A percentile compares a stretch with the other conserved stretches of the same genome.
These are phyloP conservation scores for Sebastes oblongus DNA, from an alignment of 2,797 vertebrate genomes.

Conservation along the genomic window DNA sequence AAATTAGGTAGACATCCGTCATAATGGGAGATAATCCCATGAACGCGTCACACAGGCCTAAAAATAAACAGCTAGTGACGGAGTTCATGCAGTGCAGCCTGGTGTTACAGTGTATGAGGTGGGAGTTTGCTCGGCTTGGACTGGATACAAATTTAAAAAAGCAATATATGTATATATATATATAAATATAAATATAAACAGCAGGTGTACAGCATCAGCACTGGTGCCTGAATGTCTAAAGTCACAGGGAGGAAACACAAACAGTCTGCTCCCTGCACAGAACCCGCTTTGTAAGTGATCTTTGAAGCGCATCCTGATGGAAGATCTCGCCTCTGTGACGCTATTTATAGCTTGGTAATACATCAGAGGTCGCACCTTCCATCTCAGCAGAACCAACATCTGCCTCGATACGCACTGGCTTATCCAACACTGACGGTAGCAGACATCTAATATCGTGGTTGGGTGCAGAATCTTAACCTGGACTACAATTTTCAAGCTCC, in stretches of 20 bases:
- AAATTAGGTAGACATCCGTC: slow-evolving; percentile 49
- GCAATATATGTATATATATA: not conserved
- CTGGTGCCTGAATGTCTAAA: slow-evolving; percentile 39
- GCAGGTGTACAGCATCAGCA: not conserved
- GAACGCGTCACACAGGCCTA: slow-evolving; percentile 17
- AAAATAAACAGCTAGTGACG: slow-evolving; percentile 38
- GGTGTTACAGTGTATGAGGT: not conserved
- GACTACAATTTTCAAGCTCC: not conserved
- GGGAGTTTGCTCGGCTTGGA: slow-evolving; percentile 1
- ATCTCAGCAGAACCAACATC: slow-evolving; percentile 76
- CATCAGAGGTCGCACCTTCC: slow-evolving; percentile 77
- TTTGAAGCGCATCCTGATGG: slow-evolving; percentile 74
- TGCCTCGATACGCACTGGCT: slow-evolving; percentile 63
- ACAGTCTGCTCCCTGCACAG: slow-evolving; percentile 56
- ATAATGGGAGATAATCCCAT: slow-evolving; percentile 52
- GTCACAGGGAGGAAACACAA: slow-evolving; percentile 37
- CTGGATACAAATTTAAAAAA: slow-evolving; percentile 1
- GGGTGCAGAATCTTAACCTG: slow-evolving; percentile 6
- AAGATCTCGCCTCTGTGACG: slow-evolving; percentile 69
- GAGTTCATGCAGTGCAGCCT: slow-evolving; percentile 3
- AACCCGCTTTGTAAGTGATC: slow-evolving; percentile 70
- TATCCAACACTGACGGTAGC: slow-evolving; percentile 45
- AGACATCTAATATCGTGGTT: slow-evolving; percentile 4
- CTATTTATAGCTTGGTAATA: slow-evolving; percentile 82
- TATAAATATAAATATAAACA: not conserved